Conservation (phyloP, 1,140 invertebrate species). For the Euura lappo region DNA sequence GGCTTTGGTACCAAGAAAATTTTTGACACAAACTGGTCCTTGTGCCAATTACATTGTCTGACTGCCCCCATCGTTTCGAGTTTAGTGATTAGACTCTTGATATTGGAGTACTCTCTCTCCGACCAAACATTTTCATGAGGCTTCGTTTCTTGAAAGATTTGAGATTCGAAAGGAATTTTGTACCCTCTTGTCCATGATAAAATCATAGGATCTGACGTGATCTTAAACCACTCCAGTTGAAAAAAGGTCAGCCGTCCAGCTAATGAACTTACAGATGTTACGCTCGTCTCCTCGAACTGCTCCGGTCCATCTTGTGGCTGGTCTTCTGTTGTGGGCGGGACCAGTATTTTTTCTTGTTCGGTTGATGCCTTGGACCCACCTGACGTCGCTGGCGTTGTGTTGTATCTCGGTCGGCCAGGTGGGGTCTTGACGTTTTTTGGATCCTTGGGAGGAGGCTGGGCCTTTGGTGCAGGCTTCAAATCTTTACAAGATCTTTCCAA, state of each 20-base stretch:
- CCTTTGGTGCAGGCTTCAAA: slow-evolving; percentile 20
- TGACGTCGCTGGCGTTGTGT: not conserved
- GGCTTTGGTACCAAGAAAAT: slow-evolving; percentile 19
- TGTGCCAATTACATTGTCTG: not conserved
- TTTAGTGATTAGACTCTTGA: not conserved
- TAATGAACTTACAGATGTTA: not conserved
- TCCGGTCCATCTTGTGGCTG: not conserved
- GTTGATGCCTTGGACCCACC: not conserved
- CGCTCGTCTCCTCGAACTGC: not conserved
- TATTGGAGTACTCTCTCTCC: not conserved
- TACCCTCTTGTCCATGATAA: slow-evolving; percentile 4
- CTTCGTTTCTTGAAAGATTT: not conserved
- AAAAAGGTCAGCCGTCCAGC: slow-evolving; percentile 11
- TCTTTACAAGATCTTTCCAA: slow-evolving; percentile 23
- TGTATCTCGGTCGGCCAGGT: not conserved
- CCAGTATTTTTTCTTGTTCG: not conserved
- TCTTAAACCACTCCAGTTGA: not conserved
- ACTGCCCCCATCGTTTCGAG: not conserved
- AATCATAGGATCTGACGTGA: not conserved
- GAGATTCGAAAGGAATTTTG: slow-evolving; percentile 14
- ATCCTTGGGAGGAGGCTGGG: not conserved
- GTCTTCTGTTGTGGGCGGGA: not conserved
- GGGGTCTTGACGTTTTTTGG: slow-evolving; percentile 11
- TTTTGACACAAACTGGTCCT: slow-evolving; percentile 20
- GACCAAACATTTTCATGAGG: not conserved